A percentile compares a stretch with the other conserved stretches of the same genome.
These are phyloP conservation scores for Macropus fuliginosus DNA, from an alignment of 2,797 vertebrate genomes.

Conservation along the genomic window DNA sequence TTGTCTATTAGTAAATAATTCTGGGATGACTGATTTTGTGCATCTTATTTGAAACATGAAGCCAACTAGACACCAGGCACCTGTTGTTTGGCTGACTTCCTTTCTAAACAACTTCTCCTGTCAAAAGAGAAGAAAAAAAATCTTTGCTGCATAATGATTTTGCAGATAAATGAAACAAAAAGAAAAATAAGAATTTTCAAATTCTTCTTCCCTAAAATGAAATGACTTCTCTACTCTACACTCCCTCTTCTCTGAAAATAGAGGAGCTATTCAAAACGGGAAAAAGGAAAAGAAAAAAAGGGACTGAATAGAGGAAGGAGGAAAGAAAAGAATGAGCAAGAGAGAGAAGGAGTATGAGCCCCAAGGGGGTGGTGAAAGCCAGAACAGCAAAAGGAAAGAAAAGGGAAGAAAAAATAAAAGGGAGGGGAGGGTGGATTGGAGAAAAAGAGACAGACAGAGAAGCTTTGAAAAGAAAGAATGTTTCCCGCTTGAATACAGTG, in stretches of 20 bases:
- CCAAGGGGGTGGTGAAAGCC: slow-evolving; percentile 81
- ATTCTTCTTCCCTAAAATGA: slow-evolving; percentile 80
- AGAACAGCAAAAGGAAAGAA: slow-evolving; percentile 84
- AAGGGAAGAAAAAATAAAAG: slow-evolving; percentile 84
- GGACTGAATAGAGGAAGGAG: slow-evolving; percentile 74
- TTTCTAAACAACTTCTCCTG: not conserved
- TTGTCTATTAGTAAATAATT: not conserved
- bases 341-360: slow-evolving; percentile 67
- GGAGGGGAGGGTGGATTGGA: slow-evolving; percentile 71
- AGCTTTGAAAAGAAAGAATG: slow-evolving; percentile 87
- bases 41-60: not conserved
- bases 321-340: slow-evolving; percentile 65
- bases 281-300: slow-evolving; percentile 79
- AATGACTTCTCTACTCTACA: slow-evolving; percentile 78
- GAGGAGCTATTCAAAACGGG: slow-evolving; percentile 84
- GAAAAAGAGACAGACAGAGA: slow-evolving; percentile 82
- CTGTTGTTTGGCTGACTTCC: not conserved
- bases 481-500: slow-evolving; percentile 82
- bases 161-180: slow-evolving; percentile 74
- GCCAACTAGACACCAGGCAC: not conserved
- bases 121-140: slow-evolving; percentile 22
- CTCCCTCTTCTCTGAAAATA: slow-evolving; percentile 83
- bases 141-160: slow-evolving; percentile 11
- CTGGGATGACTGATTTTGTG: not conserved
- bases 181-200: slow-evolving; percentile 78